A percentile compares a stretch with the other conserved stretches of the same genome.
These are phyloP conservation scores for Hemibagrus guttatus DNA, from an alignment of 2,797 vertebrate genomes.

Conservation along the genomic window DNA sequence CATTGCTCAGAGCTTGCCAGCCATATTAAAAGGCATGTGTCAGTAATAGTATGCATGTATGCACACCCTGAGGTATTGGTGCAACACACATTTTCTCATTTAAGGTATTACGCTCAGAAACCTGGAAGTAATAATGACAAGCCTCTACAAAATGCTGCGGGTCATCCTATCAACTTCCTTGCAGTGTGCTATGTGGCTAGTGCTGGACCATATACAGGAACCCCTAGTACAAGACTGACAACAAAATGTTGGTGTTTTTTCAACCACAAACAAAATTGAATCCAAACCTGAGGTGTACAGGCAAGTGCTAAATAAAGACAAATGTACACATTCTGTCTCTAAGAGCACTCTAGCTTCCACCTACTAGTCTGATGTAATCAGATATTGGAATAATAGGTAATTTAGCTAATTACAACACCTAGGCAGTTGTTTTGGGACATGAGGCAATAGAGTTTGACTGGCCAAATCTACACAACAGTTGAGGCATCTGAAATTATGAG, in stretches of 20 bases:
- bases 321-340: background rate
- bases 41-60: background rate
- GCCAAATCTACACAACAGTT: background rate
- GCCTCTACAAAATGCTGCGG: background rate
- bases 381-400: background rate
- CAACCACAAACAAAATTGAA: background rate
- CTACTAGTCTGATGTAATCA: background rate
- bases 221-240: too few relatives aligned
- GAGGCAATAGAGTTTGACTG: background rate
- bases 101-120: background rate
- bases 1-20: background rate
- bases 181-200: background rate
- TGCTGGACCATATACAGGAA: background rate
- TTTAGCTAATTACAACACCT: background rate
- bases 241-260: too few relatives aligned
- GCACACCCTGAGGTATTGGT: background rate
- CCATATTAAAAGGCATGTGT: background rate
- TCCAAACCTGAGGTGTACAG: background rate
- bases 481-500: background rate
- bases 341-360: background rate
- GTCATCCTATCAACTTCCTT: background rate
- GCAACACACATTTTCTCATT: background rate
- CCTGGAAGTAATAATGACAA: background rate
- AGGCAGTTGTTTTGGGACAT: background rate
- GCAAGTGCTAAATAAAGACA: background rate